A percentile compares a stretch with the other conserved stretches of the same genome.
phyloP scores from a whole-genome alignment of 1,140 invertebrate genomes.

The Procambarus virginalis region DNA sequence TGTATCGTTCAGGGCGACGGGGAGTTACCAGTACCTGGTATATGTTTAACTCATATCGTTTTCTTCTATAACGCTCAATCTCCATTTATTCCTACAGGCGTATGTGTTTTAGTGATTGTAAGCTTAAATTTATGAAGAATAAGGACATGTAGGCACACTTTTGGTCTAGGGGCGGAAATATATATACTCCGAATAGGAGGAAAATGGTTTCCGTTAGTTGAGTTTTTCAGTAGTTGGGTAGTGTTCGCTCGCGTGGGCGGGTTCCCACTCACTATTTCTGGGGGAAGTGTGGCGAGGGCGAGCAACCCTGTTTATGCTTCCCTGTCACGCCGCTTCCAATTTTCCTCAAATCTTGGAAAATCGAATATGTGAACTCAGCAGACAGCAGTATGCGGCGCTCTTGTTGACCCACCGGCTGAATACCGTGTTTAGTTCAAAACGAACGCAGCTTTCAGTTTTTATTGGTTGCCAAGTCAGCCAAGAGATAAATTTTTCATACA shows the following conservation, averaged over 20 bases:
- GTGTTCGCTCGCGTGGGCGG: constrained; percentile 15
- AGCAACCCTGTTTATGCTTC: constrained; percentile 51
- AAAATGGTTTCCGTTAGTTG: no score
- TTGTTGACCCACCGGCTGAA: constrained; percentile 18
- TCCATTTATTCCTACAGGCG: no score
- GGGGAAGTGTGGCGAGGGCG: constrained; percentile 51
- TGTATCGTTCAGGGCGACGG: background rate
- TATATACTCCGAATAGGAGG: no score
- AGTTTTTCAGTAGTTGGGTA: background rate
- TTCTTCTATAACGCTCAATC: background rate
- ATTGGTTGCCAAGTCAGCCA: no score
- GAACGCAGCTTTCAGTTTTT: background rate
- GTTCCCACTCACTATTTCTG: constrained; percentile 39
- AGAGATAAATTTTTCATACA: no score
- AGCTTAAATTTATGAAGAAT: no score
- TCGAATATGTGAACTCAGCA: constrained; percentile 41
- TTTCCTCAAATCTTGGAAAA: constrained; percentile 66
- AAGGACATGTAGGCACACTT: no score
- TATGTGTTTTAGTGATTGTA: no score
- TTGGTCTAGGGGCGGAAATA: no score
- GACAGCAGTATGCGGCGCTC: constrained; percentile 26
- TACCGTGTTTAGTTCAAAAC: constrained; percentile 42
- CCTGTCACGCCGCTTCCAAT: constrained; percentile 55
- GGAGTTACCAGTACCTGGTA: background rate
- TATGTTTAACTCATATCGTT: background rate